Evolutionary conservation across 2,888 invertebrate genomes (phyloP), one percentile per base, ranked within the genome.

Genomic region (Netelia fuscicornis): DNA sequence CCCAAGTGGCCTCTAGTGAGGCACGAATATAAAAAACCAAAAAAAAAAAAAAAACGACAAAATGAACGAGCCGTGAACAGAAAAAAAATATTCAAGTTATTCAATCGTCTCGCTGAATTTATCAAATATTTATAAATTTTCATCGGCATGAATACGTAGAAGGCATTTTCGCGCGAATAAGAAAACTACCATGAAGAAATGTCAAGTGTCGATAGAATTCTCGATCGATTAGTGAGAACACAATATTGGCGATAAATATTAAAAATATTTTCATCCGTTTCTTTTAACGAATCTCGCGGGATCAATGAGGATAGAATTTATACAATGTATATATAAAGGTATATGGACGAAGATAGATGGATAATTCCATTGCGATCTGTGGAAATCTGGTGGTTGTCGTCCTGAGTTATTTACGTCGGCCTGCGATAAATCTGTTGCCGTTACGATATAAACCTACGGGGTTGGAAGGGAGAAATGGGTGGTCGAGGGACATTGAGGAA

Each of bases 381-480:
- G 17, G 52, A 62, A 65, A 65, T 71, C 11, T 13, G 58, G 44
- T 60, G 65, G 37, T 60, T 44, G 64, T 64, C 71, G 17, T 23
- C 9, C 8, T 0, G 68, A 78, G 64, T 64, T 54, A 75, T 70
- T 56, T 44, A 54, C 62, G 20, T n/a, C 11, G 23, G 72, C 20
- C 48, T 17, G n/a, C 42, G 56, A 80, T 80, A 80, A 80, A 67
- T 80, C 72, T 72, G 72, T 67, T 44, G 72, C 65, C 44, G 17
- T 72, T 65, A 44, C 25, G 58, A 48, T 58, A 17, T 13, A 56
- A 58, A 42, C n/a, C 6, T 62, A 9, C 23, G 56, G 20, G 65
- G 65, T 72, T 67, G 72, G 67, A 72, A 60, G 25, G 64, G 67
- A 37, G 44, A 13, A 56, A 25, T 17, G 13, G 2, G 13, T 64